Percentiles rank a stretch among this genome's conserved stretches.
Evolutionary conservation across 2,113 vertebrate genomes (phyloP).

Genomic region (Psilopsiagon aymara): DNA sequence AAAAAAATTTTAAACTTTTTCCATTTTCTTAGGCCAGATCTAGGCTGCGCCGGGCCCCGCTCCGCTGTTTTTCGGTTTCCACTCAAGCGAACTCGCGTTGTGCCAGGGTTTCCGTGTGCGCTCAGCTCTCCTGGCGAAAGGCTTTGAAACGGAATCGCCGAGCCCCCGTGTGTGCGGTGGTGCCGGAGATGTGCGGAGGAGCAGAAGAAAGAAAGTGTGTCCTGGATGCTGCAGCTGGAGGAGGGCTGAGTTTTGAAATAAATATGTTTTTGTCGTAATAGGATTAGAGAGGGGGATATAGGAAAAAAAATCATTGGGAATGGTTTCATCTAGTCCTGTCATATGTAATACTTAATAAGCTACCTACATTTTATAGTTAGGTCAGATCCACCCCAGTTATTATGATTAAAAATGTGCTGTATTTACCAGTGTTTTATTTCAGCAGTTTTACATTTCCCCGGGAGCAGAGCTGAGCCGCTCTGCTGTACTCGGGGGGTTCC

Average conservation of each 20-base stretch:
- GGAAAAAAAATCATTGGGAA: constrained; percentile 57
- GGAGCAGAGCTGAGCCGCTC: constrained; percentile 53
- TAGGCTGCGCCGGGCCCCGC: constrained; percentile 43
- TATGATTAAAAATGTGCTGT: constrained; percentile 75
- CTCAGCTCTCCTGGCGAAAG: constrained; percentile 66
- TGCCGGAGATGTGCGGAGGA: constrained; percentile 27
- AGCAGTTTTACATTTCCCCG: constrained; percentile 68
- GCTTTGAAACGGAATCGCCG: constrained; percentile 58
- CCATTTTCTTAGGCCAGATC: constrained; percentile 67
- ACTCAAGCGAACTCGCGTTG: constrained; percentile 59
- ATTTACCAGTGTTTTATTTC: constrained; percentile 75
- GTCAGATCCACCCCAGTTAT: constrained; percentile 70
- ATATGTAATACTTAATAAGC: constrained; percentile 76
- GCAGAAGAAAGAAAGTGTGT: constrained; percentile 23
- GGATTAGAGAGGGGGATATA: constrained; percentile 64
- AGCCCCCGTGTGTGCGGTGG: constrained; percentile 40
- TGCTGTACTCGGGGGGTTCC: constrained; percentile 29
- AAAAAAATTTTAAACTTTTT: constrained; percentile 44
- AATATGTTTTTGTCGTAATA: constrained; percentile 72
- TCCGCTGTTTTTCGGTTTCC: constrained; percentile 41
- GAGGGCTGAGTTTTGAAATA: constrained; percentile 66
- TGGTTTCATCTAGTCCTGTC: constrained; percentile 76
- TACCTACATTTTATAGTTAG: constrained; percentile 78
- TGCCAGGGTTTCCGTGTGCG: constrained; percentile 49
- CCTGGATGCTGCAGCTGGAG: constrained; percentile 44